phyloP scores from a whole-genome alignment of 2,888 invertebrate genomes.

The Parelbella ahira region DNA sequence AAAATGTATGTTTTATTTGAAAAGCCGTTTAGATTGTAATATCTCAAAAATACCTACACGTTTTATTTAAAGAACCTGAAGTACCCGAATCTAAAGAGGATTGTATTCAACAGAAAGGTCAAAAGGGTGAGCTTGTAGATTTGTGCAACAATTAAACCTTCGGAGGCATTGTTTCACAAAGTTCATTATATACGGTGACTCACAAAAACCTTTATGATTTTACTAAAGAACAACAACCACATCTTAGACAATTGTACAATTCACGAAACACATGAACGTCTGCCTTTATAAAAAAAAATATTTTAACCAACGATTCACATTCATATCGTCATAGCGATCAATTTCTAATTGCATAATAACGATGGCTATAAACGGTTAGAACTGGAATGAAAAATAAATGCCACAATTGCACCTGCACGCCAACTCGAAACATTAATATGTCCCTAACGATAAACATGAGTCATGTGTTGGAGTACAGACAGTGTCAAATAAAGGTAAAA shows the following conservation, averaged over 20 bases:
- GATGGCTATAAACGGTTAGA: conserved; percentile 5
- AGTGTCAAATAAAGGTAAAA: conserved; percentile 18
- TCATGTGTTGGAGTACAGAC: conserved; percentile 12
- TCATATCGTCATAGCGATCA: too few species aligned
- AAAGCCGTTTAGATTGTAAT: too few species aligned
- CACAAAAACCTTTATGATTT: conserved; percentile 3
- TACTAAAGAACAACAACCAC: conserved; percentile 2
- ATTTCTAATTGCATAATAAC: conserved; percentile 12
- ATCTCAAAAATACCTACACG: too few species aligned
- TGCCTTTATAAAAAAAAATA: too few species aligned
- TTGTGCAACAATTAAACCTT: conserved; percentile 17
- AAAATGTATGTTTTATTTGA: too few species aligned
- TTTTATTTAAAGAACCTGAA: conserved; percentile 1
- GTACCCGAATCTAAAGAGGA: not conserved
- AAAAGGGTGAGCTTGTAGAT: conserved; percentile 12
- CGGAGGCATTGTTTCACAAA: conserved; percentile 12
- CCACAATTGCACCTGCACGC: conserved; percentile 21
- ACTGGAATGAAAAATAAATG: conserved; percentile 16
- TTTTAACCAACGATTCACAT: too few species aligned
- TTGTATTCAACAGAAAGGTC: conserved; percentile 22
- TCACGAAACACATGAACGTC: too few species aligned
- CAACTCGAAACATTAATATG: conserved; percentile 8
- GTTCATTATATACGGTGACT: conserved; percentile 19
- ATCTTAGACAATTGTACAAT: too few species aligned
- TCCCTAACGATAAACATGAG: conserved; percentile 16